phyloP scores from a whole-genome alignment of 2,888 invertebrate genomes.

The Carcina quercana region DNA sequence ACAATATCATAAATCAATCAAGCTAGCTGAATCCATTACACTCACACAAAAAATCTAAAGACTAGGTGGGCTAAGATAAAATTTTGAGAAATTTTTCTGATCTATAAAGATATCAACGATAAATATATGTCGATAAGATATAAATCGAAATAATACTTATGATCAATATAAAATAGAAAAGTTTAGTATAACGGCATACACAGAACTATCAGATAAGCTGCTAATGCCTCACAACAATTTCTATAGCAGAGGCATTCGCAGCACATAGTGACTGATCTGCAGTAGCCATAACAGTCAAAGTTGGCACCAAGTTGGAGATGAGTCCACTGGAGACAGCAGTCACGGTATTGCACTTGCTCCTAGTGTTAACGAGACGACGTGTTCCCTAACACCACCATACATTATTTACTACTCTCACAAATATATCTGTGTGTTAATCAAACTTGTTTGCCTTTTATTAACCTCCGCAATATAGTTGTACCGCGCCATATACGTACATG shows the following conservation, averaged over 20 bases:
- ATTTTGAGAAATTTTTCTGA: slow-evolving; percentile 38
- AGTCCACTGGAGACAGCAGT: slow-evolving; percentile 13
- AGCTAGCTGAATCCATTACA: slow-evolving; percentile 51
- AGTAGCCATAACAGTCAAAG: slow-evolving; percentile 23
- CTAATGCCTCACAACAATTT: too few relatives aligned
- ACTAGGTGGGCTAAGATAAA: slow-evolving; percentile 69
- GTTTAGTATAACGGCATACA: too few relatives aligned
- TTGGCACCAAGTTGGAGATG: slow-evolving; percentile 33
- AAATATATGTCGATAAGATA: slow-evolving; percentile 18
- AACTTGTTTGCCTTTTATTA: too few relatives aligned
- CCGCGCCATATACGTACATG: too few relatives aligned
- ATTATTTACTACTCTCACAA: too few relatives aligned
- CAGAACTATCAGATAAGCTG: too few relatives aligned
- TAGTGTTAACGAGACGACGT: slow-evolving; percentile 8
- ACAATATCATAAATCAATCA: slow-evolving; percentile 45
- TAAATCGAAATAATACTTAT: slow-evolving; percentile 27
- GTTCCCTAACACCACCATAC: slow-evolving; percentile 14
- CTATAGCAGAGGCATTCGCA: not conserved
- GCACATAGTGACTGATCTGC: not conserved
- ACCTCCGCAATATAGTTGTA: too few relatives aligned
- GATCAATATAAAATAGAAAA: too few relatives aligned
- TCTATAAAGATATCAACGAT: slow-evolving; percentile 13
- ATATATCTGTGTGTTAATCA: too few relatives aligned
- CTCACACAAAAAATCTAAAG: slow-evolving; percentile 54
- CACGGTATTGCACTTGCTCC: slow-evolving; percentile 22